These are phyloP conservation scores for Bedellia somnulentella DNA, from an alignment of 2,888 invertebrate species.

Conservation along the genomic window DNA sequence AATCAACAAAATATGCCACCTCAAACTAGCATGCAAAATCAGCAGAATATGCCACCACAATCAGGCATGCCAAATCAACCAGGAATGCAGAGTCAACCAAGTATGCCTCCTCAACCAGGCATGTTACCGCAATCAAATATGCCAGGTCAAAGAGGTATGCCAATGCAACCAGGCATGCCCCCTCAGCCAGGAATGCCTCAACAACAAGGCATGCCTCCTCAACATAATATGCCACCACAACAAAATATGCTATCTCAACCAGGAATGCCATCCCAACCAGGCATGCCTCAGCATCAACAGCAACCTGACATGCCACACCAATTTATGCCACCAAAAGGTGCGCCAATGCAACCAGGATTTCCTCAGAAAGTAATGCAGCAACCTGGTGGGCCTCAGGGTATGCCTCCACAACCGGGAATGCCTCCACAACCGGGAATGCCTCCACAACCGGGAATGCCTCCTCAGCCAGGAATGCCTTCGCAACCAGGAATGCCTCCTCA, in stretches of 20 bases:
- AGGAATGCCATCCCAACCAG: slow-evolving; percentile 9
- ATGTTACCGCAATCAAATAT: slow-evolving; percentile 5
- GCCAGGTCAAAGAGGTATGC: slow-evolving; percentile 6
- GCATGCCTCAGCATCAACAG: slow-evolving; percentile 6
- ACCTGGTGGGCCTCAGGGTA: slow-evolving; percentile 9
- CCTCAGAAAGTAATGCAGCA: slow-evolving; percentile 21
- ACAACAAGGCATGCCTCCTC: slow-evolving; percentile 6
- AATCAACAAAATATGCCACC: slow-evolving; percentile 9
- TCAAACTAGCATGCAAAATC: slow-evolving; percentile 9
- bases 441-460: slow-evolving; percentile 11
- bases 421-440: slow-evolving; percentile 12
- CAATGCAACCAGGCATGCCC: slow-evolving; percentile 8
- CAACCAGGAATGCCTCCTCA: slow-evolving; percentile 15
- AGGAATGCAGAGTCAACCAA: background rate
- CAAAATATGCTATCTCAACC: slow-evolving; percentile 4
- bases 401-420: slow-evolving; percentile 11
- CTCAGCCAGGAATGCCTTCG: slow-evolving; percentile 11
- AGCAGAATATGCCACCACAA: slow-evolving; percentile 17
- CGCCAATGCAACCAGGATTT: slow-evolving; percentile 15
- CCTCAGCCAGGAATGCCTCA: slow-evolving; percentile 5
- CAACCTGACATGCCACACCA: slow-evolving; percentile 14
- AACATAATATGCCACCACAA: slow-evolving; percentile 5
- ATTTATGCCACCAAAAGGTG: slow-evolving; percentile 11
- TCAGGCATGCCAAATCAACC: slow-evolving; percentile 12
- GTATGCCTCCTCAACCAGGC: slow-evolving; percentile 6